These are phyloP conservation scores for Holothuria glaberrima DNA, from an alignment of 35 echinoderm and acorn worm species.

Conservation along the genomic window DNA sequence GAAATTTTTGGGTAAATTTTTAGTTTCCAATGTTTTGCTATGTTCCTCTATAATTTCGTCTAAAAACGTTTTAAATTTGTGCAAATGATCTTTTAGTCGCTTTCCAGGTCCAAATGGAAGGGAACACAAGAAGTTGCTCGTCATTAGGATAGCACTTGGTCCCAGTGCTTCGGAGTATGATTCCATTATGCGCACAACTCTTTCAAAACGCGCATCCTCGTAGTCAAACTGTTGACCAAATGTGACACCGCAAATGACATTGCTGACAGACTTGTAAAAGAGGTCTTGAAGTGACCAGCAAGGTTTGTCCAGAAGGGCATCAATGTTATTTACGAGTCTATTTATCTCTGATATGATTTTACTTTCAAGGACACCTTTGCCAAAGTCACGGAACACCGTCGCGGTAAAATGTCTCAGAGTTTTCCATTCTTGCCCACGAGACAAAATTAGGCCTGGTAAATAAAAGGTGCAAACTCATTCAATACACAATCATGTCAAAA, in stretches of 20 bases:
- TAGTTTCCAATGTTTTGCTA: not conserved
- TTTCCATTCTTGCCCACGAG: not conserved
- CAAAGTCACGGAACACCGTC: constrained; percentile 33
- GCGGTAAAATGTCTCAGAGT: constrained; percentile 2
- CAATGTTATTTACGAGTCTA: not conserved
- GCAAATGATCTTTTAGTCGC: not conserved
- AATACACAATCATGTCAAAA: too few relatives aligned
- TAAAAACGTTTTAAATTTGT: constrained; percentile 19
- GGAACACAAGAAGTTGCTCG: constrained; percentile 2
- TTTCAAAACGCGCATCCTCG: not conserved
- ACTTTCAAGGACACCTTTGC: constrained; percentile 34
- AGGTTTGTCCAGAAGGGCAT: not conserved
- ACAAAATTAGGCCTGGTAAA: not conserved
- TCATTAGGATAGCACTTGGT: constrained; percentile 12
- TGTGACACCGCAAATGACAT: constrained; percentile 39
- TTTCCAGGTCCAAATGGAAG: constrained; percentile 47
- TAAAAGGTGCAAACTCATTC: too few relatives aligned
- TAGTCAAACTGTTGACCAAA: constrained; percentile 42
- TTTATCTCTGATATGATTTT: not conserved
- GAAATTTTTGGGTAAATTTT: not conserved
- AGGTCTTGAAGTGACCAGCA: not conserved
- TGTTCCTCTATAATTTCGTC: not conserved
- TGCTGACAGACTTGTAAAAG: constrained; percentile 1
- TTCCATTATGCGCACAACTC: not conserved
- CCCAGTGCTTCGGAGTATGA: not conserved